These are phyloP conservation scores for Magallana gigas DNA, from an alignment of 1,140 invertebrate genomes.

Conservation along the genomic window DNA sequence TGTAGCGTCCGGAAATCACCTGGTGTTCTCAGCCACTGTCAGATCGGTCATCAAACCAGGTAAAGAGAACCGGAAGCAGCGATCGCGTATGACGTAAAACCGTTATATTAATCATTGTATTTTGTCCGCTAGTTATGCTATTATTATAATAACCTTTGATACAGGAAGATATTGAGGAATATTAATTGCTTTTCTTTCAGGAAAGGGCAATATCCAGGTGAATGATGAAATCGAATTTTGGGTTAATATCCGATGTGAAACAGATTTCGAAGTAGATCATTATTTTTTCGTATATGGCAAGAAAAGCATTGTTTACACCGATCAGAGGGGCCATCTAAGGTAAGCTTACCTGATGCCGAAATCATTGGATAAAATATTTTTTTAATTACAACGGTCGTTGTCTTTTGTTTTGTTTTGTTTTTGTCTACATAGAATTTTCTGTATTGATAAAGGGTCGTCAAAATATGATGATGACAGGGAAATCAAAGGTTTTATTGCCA, in stretches of 20 bases:
- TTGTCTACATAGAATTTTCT: too few relatives aligned
- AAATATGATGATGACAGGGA: too few relatives aligned
- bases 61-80: neutral
- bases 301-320: constrained; percentile 45
- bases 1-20: constrained; percentile 46
- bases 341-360: neutral
- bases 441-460: too few relatives aligned
- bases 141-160: too few relatives aligned
- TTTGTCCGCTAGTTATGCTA: too few relatives aligned
- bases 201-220: constrained; percentile 4
- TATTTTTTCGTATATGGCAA: constrained; percentile 55
- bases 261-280: constrained; percentile 33
- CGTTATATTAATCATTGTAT: too few relatives aligned
- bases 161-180: neutral
- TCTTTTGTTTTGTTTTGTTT: too few relatives aligned
- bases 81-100: too few relatives aligned
- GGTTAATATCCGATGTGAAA: constrained; percentile 53
- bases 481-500: too few relatives aligned
- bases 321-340: constrained; percentile 43
- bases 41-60: constrained; percentile 48
- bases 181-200: neutral
- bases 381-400: too few relatives aligned
- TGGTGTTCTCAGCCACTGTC: constrained; percentile 40
- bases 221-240: constrained; percentile 54
- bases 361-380: too few relatives aligned